Conservation (phyloP, 2,888 invertebrate genomes). For the Xylota sylvarum region DNA sequence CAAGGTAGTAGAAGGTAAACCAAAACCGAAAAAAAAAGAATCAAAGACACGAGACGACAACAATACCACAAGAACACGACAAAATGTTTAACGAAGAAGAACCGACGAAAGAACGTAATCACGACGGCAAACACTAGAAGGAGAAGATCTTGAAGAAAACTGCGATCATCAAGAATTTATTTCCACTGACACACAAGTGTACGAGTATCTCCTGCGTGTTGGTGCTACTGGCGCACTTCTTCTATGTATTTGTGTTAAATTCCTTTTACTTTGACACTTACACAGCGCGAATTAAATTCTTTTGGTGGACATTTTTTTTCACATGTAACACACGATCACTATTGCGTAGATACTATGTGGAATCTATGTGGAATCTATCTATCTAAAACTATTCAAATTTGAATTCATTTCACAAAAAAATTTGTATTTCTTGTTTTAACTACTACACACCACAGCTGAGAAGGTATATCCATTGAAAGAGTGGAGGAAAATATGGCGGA, state of each 20-base stretch:
- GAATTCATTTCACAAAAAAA: not conserved
- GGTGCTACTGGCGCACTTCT: not conserved
- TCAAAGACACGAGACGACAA: conserved; percentile 38
- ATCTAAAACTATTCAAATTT: not conserved
- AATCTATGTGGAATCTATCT: not conserved
- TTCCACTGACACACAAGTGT: conserved; percentile 29
- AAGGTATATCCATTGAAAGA: conserved; percentile 39
- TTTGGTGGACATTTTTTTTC: conserved; percentile 57
- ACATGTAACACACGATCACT: conserved; percentile 39
- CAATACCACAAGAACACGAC: conserved; percentile 2
- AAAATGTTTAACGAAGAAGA: conserved; percentile 58
- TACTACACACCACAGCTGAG: conserved; percentile 20
- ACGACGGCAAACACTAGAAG: conserved; percentile 33
- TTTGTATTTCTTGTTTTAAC: conserved; percentile 27
- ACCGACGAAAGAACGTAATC: conserved; percentile 43
- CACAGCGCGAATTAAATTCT: conserved; percentile 59
- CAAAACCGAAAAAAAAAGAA: not conserved
- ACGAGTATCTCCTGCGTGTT: no score
- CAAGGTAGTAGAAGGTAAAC: conserved; percentile 53
- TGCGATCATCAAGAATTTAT: conserved; percentile 61
- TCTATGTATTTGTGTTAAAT: conserved; percentile 66
- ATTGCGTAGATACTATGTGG: not conserved
- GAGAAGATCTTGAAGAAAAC: conserved; percentile 54
- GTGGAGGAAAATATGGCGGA: conserved; percentile 69
- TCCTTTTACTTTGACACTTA: conserved; percentile 77